Evolutionary conservation across 2,797 vertebrate genomes (phyloP).

Genomic region (Halcyon leucocephala): DNA sequence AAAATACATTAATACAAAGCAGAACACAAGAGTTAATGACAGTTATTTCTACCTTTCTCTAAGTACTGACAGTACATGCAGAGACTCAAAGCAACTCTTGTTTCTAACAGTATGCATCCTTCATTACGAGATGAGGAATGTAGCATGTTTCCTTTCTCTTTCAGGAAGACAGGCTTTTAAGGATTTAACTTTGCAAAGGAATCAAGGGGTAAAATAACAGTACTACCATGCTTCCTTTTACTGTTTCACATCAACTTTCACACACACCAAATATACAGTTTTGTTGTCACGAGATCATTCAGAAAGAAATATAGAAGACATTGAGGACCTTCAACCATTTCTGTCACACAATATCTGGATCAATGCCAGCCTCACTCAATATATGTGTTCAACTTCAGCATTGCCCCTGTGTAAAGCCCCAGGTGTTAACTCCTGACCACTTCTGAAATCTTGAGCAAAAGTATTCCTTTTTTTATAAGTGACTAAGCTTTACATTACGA

Average conservation of each 20-base stretch:
- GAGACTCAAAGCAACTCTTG: background rate
- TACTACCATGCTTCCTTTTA: background rate
- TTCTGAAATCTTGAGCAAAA: background rate
- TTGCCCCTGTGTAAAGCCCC: background rate
- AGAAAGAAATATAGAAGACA: background rate
- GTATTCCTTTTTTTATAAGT: background rate
- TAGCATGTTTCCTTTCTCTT: background rate
- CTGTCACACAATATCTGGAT: background rate
- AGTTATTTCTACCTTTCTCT: slow-evolving; percentile 1
- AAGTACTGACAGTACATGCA: background rate
- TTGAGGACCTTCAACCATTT: background rate
- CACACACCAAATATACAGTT: background rate
- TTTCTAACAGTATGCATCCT: background rate
- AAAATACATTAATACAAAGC: background rate
- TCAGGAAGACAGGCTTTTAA: background rate
- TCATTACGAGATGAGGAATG: background rate
- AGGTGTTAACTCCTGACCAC: background rate
- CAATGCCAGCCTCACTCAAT: background rate
- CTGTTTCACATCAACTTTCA: background rate
- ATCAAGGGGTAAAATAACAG: background rate
- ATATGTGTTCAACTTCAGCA: background rate
- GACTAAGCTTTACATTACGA: background rate
- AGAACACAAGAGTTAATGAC: background rate
- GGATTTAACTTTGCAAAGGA: background rate
- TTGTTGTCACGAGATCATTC: background rate